These are phyloP conservation scores for Columba janthina DNA, from an alignment of 2,113 vertebrate genomes.

Conservation along the genomic window DNA sequence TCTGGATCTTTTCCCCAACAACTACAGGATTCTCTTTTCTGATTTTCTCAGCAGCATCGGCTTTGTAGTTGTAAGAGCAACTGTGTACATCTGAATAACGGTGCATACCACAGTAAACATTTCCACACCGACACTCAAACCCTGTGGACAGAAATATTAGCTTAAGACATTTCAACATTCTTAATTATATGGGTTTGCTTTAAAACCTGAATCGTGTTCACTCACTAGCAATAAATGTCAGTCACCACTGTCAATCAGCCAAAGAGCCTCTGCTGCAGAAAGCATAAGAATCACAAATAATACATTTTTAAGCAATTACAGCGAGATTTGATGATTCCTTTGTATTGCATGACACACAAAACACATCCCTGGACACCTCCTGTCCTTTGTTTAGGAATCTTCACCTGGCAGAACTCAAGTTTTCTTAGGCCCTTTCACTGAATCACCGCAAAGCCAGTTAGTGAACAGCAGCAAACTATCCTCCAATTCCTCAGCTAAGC, in stretches of 20 bases:
- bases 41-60: constrained; percentile 90
- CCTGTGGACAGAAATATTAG: constrained; percentile 71
- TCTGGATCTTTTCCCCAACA: constrained; percentile 90
- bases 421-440: background rate
- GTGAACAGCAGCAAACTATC: background rate
- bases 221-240: constrained; percentile 45
- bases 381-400: background rate
- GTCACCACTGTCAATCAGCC: constrained; percentile 29
- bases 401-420: background rate
- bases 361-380: background rate
- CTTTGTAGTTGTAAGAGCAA: constrained; percentile 91
- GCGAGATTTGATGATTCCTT: background rate
- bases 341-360: background rate
- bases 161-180: background rate
- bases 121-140: constrained; percentile 88
- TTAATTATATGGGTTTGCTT: background rate
- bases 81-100: constrained; percentile 89
- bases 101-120: constrained; percentile 86
- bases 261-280: constrained; percentile 43
- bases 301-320: background rate
- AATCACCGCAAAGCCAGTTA: background rate
- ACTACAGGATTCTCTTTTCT: constrained; percentile 92
- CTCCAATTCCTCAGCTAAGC: background rate
- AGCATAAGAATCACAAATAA: constrained; percentile 45
- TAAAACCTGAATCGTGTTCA: constrained; percentile 45